phyloP scores from a whole-genome alignment of 2,888 invertebrate genomes.

The Oligia latruncula region DNA sequence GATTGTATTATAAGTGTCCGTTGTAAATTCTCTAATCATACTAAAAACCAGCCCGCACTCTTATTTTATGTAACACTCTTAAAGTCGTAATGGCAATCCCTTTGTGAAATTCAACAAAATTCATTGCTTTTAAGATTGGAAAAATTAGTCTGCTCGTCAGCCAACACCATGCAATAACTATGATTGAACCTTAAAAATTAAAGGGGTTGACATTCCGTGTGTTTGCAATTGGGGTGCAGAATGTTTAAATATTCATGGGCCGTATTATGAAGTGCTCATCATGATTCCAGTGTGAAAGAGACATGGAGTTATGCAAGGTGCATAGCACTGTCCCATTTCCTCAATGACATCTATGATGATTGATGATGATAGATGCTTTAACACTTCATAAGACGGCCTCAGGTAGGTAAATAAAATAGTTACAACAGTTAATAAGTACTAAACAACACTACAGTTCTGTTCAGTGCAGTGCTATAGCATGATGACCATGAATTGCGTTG shows the following conservation, averaged over 20 bases:
- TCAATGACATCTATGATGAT: too few relatives aligned
- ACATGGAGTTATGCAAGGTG: not conserved
- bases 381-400: not conserved
- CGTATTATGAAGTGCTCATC: not conserved
- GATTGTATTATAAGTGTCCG: constrained; percentile 21
- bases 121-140: not conserved
- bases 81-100: not conserved
- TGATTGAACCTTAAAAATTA: not conserved
- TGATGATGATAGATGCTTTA: too few relatives aligned
- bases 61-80: constrained; percentile 19
- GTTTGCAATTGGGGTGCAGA: not conserved
- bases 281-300: not conserved
- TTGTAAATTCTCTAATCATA: constrained; percentile 15
- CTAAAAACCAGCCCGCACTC: constrained; percentile 17
- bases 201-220: not conserved
- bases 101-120: not conserved
- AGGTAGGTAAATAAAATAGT: not conserved
- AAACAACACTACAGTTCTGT: constrained; percentile 58
- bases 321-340: too few relatives aligned
- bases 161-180: not conserved
- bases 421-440: constrained; percentile 29
- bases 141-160: not conserved
- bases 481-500: constrained; percentile 61
- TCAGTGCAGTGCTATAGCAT: constrained; percentile 65
- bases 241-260: not conserved